phyloP scores from a whole-genome alignment of 2,888 invertebrate genomes.

The Lepidochitona cinerea region DNA sequence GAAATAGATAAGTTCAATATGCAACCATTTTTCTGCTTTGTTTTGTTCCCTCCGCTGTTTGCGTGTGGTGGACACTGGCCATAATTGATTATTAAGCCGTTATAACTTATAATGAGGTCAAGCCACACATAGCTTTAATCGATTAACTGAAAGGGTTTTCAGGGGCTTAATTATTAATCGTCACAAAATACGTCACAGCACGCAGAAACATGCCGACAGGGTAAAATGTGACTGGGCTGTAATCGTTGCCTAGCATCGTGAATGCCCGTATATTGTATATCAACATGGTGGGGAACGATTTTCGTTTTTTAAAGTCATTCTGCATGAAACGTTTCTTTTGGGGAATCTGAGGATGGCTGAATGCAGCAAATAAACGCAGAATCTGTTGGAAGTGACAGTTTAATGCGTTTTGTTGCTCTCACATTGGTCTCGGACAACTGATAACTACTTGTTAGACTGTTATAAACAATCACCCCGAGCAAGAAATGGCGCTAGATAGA shows the following conservation, averaged over 20 bases:
- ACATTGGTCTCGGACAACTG: no score
- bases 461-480: not conserved
- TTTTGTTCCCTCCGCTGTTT: no score
- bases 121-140: no score
- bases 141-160: no score
- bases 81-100: not conserved
- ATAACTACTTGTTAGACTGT: no score
- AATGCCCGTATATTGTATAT: conserved; percentile 55
- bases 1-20: no score
- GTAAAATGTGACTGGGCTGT: not conserved
- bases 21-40: no score
- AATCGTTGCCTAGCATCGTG: conserved; percentile 53
- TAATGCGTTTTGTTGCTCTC: no score
- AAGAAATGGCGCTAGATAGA: conserved; percentile 52
- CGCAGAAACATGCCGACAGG: not conserved
- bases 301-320: not conserved
- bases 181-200: not conserved
- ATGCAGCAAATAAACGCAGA: not conserved
- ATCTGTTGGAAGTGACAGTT: no score
- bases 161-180: not conserved
- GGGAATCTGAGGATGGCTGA: conserved; percentile 13
- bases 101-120: no score
- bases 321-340: conserved; percentile 3
- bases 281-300: conserved; percentile 46
- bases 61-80: conserved; percentile 2